Evolutionary conservation across 1,140 invertebrate genomes (phyloP).

Genomic region (Drusus annulatus): DNA sequence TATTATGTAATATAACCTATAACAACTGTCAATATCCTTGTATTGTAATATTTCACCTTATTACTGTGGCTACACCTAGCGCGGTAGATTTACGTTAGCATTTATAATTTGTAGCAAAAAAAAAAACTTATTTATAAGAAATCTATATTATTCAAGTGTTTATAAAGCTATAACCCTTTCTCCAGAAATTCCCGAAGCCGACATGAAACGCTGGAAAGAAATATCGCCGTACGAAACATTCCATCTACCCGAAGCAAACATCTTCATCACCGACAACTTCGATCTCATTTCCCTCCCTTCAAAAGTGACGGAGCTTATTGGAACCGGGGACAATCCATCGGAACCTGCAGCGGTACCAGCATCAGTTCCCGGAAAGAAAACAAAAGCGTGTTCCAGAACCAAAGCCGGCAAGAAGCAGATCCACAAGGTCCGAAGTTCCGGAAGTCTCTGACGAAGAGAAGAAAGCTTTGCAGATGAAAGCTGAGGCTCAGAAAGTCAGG

Average conservation of each 20-base stretch:
- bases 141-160: too few relatives aligned
- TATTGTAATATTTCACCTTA: too few relatives aligned
- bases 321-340: not conserved
- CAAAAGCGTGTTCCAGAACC: not conserved
- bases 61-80: too few relatives aligned
- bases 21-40: too few relatives aligned
- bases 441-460: not conserved
- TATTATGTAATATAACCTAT: too few relatives aligned
- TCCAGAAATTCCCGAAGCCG: conserved; percentile 70
- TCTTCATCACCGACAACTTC: conserved; percentile 89
- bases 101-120: too few relatives aligned
- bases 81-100: too few relatives aligned
- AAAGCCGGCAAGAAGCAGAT: not conserved
- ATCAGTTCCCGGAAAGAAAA: not conserved
- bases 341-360: not conserved
- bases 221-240: conserved; percentile 73
- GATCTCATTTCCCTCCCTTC: conserved; percentile 71
- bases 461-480: conserved; percentile 5
- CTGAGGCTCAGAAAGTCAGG: conserved; percentile 54
- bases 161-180: not conserved
- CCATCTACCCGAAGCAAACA: conserved; percentile 84
- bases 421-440: not conserved
- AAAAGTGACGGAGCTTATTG: not conserved
- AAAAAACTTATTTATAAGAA: too few relatives aligned
- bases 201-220: conserved; percentile 74